Evolutionary conservation across 2,113 vertebrate genomes (phyloP).

Genomic region (Hipposideros armiger): DNA sequence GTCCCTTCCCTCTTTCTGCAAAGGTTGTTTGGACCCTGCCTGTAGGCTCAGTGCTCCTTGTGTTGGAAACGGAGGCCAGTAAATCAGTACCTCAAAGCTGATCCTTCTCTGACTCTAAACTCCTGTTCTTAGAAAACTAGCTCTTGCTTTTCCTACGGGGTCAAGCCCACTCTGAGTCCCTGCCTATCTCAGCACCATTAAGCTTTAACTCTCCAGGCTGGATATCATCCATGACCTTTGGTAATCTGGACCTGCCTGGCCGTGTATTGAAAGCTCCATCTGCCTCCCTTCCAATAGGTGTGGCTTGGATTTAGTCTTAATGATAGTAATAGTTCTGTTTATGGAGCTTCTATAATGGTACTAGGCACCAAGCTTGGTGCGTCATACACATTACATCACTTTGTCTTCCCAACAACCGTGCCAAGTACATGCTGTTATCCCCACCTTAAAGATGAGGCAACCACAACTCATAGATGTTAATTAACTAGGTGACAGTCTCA

Average conservation of each 20-base stretch:
- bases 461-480: constrained; percentile 52
- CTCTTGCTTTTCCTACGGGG: background rate
- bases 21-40: background rate
- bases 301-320: constrained; percentile 56
- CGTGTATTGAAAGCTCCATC: background rate
- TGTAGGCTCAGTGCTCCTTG: background rate
- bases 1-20: background rate
- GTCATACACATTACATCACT: constrained; percentile 35
- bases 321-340: constrained; percentile 73
- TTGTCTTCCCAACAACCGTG: background rate
- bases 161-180: background rate
- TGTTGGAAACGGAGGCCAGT: background rate
- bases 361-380: background rate
- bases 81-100: background rate
- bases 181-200: background rate
- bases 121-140: background rate
- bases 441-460: constrained; percentile 60
- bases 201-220: background rate
- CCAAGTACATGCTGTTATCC: constrained; percentile 34
- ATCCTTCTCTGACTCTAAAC: constrained; percentile 5
- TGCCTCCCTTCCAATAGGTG: background rate
- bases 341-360: constrained; percentile 14
- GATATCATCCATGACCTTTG: background rate
- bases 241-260: background rate
- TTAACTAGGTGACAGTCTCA: constrained; percentile 34